Evolutionary conservation across 2,888 invertebrate species (phyloP).

Genomic region (Hirtodrosophila confusa): DNA sequence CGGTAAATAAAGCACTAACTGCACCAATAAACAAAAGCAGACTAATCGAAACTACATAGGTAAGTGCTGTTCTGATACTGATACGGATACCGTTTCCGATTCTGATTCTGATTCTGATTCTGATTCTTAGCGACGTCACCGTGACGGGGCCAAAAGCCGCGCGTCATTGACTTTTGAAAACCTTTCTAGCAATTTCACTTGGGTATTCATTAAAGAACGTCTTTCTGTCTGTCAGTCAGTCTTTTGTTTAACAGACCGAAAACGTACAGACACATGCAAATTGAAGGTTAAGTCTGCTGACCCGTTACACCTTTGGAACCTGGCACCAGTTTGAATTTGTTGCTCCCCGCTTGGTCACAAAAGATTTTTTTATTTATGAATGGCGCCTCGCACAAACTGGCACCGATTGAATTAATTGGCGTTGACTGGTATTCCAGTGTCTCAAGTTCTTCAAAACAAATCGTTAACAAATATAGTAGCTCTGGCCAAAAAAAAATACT

Average conservation of each 20-base stretch:
- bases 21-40: constrained; percentile 31
- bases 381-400: constrained; percentile 70
- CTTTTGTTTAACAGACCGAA: constrained; percentile 19
- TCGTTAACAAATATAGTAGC: constrained; percentile 44
- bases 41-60: constrained; percentile 29
- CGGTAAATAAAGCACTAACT: constrained; percentile 12
- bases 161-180: constrained; percentile 46
- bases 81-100: constrained; percentile 4
- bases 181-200: constrained; percentile 44
- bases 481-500: constrained; percentile 15
- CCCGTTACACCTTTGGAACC: constrained; percentile 36
- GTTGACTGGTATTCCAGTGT: constrained; percentile 47
- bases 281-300: constrained; percentile 41
- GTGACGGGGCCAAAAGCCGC: constrained; percentile 28
- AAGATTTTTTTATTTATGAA: constrained; percentile 52
- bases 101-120: neutral
- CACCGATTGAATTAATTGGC: constrained; percentile 55
- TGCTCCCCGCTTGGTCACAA: constrained; percentile 1
- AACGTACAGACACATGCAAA: constrained; percentile 39
- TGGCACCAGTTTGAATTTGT: constrained; percentile 8
- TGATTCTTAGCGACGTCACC: constrained; percentile 9
- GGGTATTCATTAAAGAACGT: constrained; percentile 49
- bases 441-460: constrained; percentile 64
- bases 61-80: constrained; percentile 14
- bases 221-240: constrained; percentile 1